phyloP scores from a whole-genome alignment of 1,140 invertebrate species.

The Diploscapter pachys region DNA sequence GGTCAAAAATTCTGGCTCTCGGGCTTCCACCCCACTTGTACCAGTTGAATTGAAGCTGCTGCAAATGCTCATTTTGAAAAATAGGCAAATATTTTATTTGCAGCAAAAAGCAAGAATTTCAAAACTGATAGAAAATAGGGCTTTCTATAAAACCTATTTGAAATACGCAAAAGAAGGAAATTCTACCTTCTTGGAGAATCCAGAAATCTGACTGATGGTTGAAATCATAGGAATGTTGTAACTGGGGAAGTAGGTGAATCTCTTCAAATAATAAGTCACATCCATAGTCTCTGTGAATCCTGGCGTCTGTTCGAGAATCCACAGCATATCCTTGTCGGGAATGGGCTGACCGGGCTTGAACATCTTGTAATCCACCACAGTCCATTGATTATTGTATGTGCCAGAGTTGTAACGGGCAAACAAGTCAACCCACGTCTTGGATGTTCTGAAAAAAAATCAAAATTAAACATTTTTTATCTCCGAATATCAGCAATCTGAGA shows the following conservation, averaged over 20 bases:
- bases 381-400: slow-evolving; percentile 84
- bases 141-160: too few relatives aligned
- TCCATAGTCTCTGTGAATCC: slow-evolving; percentile 65
- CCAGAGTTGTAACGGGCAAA: slow-evolving; percentile 72
- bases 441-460: slow-evolving; percentile 59
- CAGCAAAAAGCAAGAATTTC: too few relatives aligned
- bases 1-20: slow-evolving; percentile 68
- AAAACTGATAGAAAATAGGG: too few relatives aligned
- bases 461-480: not conserved
- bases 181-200: slow-evolving; percentile 53
- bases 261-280: slow-evolving; percentile 69
- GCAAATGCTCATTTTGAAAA: too few relatives aligned
- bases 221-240: slow-evolving; percentile 76
- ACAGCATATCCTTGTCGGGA: slow-evolving; percentile 67
- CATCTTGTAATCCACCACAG: slow-evolving; percentile 72
- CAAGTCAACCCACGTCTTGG: slow-evolving; percentile 70
- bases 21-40: slow-evolving; percentile 70
- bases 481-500: too few relatives aligned
- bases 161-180: too few relatives aligned
- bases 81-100: too few relatives aligned
- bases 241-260: slow-evolving; percentile 73
- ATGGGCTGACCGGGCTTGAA: slow-evolving; percentile 64
- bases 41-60: slow-evolving; percentile 63
- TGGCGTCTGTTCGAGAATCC: slow-evolving; percentile 80
- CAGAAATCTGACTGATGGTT: slow-evolving; percentile 68